Percentiles rank a stretch among this genome's conserved stretches.
Evolutionary conservation across 2,113 vertebrate species (phyloP).

Genomic region (Corythornis cristatus): DNA sequence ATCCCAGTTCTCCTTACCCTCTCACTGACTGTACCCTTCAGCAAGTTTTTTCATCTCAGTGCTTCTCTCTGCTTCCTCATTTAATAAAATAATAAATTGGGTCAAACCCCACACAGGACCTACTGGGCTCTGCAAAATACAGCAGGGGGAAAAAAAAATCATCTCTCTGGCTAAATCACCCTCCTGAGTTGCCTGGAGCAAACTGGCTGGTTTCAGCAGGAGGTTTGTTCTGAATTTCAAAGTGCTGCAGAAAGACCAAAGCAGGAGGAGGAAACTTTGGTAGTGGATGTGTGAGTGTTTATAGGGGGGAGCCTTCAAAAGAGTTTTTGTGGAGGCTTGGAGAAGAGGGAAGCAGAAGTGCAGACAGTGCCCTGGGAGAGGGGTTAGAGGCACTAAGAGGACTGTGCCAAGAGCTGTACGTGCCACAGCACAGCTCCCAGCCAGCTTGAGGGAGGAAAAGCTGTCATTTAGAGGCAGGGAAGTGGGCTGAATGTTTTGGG

Average conservation of each 20-base stretch:
- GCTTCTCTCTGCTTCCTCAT: background rate
- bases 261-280: background rate
- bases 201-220: background rate
- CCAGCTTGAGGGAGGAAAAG: background rate
- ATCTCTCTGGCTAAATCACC: background rate
- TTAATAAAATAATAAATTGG: accelerated
- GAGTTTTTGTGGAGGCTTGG: background rate
- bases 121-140: background rate
- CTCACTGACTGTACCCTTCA: background rate
- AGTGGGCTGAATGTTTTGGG: background rate
- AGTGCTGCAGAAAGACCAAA: background rate
- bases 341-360: background rate
- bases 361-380: background rate
- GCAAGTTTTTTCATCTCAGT: background rate
- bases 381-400: background rate
- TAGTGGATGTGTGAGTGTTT: background rate
- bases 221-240: background rate
- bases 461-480: background rate
- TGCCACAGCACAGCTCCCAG: background rate
- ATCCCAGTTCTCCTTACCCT: background rate
- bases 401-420: background rate
- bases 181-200: background rate
- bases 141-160: background rate
- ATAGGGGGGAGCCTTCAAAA: background rate
- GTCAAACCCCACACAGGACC: background rate